Evolutionary conservation across 2,113 vertebrate species (phyloP), one percentile per base, ranked within the genome.

Genomic region (Puntigrus tetrazona): DNA sequence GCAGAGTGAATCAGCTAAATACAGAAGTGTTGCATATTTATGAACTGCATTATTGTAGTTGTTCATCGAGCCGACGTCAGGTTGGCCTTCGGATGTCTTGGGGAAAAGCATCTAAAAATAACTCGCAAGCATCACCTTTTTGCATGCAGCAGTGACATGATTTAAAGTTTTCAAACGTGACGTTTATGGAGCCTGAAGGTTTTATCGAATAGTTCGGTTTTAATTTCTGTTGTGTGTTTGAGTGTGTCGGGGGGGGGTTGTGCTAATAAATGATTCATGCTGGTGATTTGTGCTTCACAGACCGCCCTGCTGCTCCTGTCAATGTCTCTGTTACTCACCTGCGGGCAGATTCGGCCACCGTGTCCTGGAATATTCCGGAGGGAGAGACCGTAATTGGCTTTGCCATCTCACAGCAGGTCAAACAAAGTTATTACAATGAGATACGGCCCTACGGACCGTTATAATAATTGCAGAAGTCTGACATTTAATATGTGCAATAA

Each of bases 331-430:
- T 99, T 93, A 97, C 95, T 4, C 97, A 98, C 91, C 95, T 98
- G 91, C 96, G 96, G 92, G 96, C 96, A 27, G 95, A 98, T 89
- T 98, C 97, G 5, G 97, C 97, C 92, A 97, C 95, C 38, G 96
- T 99, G 87, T 97, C 97, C 85, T 99, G 98, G 97, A 97, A 96
- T 27, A 93, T 98, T 70, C 96, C 96, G 50, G 96, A 97, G 90
- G 97, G 97, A 89, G 97, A 98, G 1, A 92, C 95, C 27, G 95
- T 99, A 93, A 99, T 98, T 61, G 98, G 98, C 88, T 98, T 98
- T 85, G 95, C 96, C 90, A 96, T 99, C 91, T 95, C 96, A 3
- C 97, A 98, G 92, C 96, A 98, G 97, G 97, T 99, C 67, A 73
- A 38, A 31, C n/a, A 79, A 57, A 61, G 50, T 85, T 82, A 78